Base-by-base conservation (phyloP, 2,888 invertebrate genomes). In the Ceraclea dissimilis region DNA sequence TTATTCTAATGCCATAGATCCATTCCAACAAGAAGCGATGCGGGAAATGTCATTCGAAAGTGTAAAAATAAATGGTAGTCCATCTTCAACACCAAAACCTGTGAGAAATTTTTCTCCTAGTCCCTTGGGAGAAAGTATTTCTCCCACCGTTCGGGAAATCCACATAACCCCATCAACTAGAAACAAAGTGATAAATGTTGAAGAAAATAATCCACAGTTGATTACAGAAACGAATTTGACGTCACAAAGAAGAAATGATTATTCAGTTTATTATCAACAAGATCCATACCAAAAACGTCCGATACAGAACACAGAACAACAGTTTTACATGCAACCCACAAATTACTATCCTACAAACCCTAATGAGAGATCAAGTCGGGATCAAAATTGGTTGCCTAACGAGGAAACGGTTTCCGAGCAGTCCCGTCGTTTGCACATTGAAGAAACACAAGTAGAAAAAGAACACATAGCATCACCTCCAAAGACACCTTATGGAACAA, bases 341-440 rank as follows among this genome's bases (percentile, higher is more conserved):
- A 26, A 22, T n/a, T 10, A 20, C 4, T 22, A 6, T 17, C 26
- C 21, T n/a, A 21, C 21, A 11, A 49, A 49, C n/a, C 8, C 13
- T 4, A 54, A 44, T 22, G 54, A 54, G 8, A 49, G 50, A 20
- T 50, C 54, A 20, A 44, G 50, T 33, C 13, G 19, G 13, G 54
- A 54, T 1, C 34, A 48, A 17, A 50, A 54, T 11, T 26, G 50
- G 13, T 18, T 50, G 18, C 18, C 34, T 18, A 43, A 13, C 10
- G 54, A 54, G 10, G 4, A 31, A 43, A 16, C 34, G 5, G 13
- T 8, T 47, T 16, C 47, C 13, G 13, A 47, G 5, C 47, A 16
- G 13, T 8, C 5, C 13, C 39, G 13, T 39, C 13, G 13, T 39
- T 26, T 26, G 26, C 39, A 39, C 10, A 11, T 39, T 4, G 34